Evolutionary conservation across 23 tunicate genomes (phyloP), one percentile per base, ranked within the genome.

Genomic region (Trididemnum nubilum): DNA sequence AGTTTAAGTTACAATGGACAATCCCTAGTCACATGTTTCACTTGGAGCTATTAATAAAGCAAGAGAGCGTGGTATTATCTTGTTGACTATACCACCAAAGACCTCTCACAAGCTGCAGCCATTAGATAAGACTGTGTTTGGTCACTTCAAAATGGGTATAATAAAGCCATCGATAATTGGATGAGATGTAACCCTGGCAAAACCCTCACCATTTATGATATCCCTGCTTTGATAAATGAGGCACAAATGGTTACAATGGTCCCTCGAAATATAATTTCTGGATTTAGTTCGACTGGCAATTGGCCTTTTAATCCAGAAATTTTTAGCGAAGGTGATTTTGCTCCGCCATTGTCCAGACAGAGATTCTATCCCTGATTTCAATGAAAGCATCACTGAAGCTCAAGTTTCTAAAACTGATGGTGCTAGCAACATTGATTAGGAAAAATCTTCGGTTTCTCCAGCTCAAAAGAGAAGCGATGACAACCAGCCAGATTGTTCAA

Each of bases 121-220:
- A 3, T 31, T 69, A 4, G 74, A 69, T 33, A 31, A 27, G n/a
- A 27, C 74, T 5, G 74, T 69, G 38, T 69, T 69, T 69, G 74
- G 74, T 5, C 38, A 36, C 28, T 69, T 69, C n/a, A 69, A 69
- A 33, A 5, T 7, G 38, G 37, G 25, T n/a, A n/a, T n/a, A n/a
- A n/a, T n/a, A n/a, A n/a, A n/a, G n/a, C n/a, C n/a, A n/a, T n/a
- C n/a, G n/a, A n/a, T 37, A 69, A 69, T 37, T 69, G 74, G 74
- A 69, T 69, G 82, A 78, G 64, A 33, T 54, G 36, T 4, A 78
- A 69, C n/a, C 74, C 74, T 30, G 74, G 74, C 7, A 78, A 54
- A 25, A 78, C 82, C 19, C 23, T 78, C 9, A 24, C 73, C 23
- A 78, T 78, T 36, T 59, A 78, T 59, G 50, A 78, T 9, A 57